Base-by-base conservation (phyloP, 37 sponge, comb jelly and placozoan genomes). In the Aphrocallistes beatrix region DNA sequence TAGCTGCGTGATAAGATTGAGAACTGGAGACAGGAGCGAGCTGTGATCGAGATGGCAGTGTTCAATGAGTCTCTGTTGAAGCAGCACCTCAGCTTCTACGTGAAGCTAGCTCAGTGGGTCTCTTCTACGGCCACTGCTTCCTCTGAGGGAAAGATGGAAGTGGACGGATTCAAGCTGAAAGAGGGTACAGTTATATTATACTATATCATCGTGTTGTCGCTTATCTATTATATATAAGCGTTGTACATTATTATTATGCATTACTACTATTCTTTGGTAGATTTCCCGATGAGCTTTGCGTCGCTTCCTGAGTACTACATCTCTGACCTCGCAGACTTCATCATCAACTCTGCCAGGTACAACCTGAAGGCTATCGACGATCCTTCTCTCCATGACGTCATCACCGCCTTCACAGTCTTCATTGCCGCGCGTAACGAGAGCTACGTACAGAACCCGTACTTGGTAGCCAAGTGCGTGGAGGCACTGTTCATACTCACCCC, bases 301-400 rank as follows among this genome's bases (percentile, higher is more conserved):
- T 82, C 90, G 23, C 38, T 97, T 1, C 97, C 97, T 1, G 95
- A 97, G 88, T 97, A 86, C 89, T 90, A 89, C 51, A 48, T 94
- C 69, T 92, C 94, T 36, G 92, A 93, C 83, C 91, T 93, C 36
- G 88, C 88, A 37, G 98, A 97, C 50, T 91, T 93, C 81, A 39
- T 81, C 39, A 37, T 38, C 19, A 1, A 30, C 50, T 86, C 36
- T 39, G 32, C 38, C 40, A 94, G 95, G 37, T 86, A 37, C 50
- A 40, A 39, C 39, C 92, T 92, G 0, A 23, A 36, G 0, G 39
- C 75, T 19, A 51, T 93, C 36, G 84, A 88, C 34, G 92, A 93
- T 49, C 86, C 88, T 32, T 39, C 85, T 16, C 82, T 93, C 37
- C 28, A 13, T 0, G 81, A 88, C 50, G 38, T 95, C 38, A 89